Conservation (phyloP, 2,797 vertebrate species). For the Nothura maculosa region DNA sequence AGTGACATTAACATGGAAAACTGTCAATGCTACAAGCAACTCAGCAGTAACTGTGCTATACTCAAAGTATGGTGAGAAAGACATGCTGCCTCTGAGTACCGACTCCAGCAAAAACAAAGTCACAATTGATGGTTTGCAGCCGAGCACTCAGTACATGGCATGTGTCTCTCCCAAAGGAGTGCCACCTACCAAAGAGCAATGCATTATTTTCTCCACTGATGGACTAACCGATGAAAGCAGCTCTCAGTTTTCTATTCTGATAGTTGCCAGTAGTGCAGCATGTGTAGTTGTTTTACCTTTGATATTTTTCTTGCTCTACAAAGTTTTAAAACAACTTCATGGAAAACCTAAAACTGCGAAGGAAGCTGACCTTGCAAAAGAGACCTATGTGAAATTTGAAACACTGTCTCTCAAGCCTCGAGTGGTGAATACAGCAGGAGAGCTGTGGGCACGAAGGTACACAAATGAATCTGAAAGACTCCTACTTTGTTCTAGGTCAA, state of each 20-base stretch:
- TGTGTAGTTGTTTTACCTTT: conserved; percentile 87
- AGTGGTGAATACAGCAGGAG: conserved; percentile 79
- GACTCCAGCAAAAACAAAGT: conserved; percentile 88
- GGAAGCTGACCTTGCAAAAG: conserved; percentile 90
- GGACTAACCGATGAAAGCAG: conserved; percentile 69
- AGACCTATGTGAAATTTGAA: conserved; percentile 97
- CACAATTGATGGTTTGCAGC: conserved; percentile 88
- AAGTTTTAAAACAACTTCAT: conserved; percentile 88
- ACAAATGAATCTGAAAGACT: conserved; percentile 91
- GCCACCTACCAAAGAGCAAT: conserved; percentile 88
- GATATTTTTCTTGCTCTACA: conserved; percentile 92
- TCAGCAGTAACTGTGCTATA: conserved; percentile 88
- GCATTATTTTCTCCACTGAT: conserved; percentile 90
- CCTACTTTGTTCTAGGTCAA: conserved; percentile 92
- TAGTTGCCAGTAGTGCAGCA: conserved; percentile 84
- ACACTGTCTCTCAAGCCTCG: conserved; percentile 91
- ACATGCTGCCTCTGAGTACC: conserved; percentile 86
- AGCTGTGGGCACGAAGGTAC: conserved; percentile 90
- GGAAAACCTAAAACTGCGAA: conserved; percentile 75
- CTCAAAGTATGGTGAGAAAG: conserved; percentile 90
- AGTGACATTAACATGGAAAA: conserved; percentile 90
- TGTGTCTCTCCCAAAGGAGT: conserved; percentile 89
- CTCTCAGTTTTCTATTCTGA: conserved; percentile 79
- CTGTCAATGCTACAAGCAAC: conserved; percentile 76
- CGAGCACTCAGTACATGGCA: conserved; percentile 90